Conservation (phyloP, 2,888 invertebrate species). For the Drosophila koepferae region DNA sequence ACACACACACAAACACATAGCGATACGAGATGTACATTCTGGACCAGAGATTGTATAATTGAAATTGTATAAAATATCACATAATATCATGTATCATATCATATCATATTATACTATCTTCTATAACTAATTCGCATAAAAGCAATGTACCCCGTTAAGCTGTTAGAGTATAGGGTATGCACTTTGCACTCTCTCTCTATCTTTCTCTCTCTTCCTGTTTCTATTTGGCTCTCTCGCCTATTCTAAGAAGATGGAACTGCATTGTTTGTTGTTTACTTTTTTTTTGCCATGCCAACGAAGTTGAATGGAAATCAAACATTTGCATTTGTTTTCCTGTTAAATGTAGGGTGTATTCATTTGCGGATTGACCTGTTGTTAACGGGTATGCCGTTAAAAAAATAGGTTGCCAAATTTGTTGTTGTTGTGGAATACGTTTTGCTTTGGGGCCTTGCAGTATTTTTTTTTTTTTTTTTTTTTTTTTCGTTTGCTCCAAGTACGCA, state of each 20-base stretch:
- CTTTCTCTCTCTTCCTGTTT: too few species aligned
- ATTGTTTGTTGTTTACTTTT: background rate
- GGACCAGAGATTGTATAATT: too few species aligned
- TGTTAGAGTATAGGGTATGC: too few species aligned
- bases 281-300: conserved; percentile 5
- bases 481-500: conserved; percentile 30
- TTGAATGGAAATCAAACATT: conserved; percentile 16
- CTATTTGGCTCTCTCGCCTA: background rate
- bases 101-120: too few species aligned
- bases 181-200: too few species aligned
- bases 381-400: background rate
- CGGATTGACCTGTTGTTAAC: conserved; percentile 15
- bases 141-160: too few species aligned
- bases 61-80: too few species aligned
- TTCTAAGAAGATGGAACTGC: background rate
- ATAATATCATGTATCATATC: too few species aligned
- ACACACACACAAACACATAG: too few species aligned
- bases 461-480: background rate
- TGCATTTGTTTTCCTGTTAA: background rate
- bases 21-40: too few species aligned
- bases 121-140: too few species aligned
- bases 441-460: conserved; percentile 16
- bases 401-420: too few species aligned
- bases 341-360: conserved; percentile 12
- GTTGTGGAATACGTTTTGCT: conserved; percentile 10